Percentiles rank a stretch among this genome's conserved stretches.
These are phyloP conservation scores for Zeugodacus cucurbitae DNA, from an alignment of 1,140 invertebrate species.

Conservation along the genomic window DNA sequence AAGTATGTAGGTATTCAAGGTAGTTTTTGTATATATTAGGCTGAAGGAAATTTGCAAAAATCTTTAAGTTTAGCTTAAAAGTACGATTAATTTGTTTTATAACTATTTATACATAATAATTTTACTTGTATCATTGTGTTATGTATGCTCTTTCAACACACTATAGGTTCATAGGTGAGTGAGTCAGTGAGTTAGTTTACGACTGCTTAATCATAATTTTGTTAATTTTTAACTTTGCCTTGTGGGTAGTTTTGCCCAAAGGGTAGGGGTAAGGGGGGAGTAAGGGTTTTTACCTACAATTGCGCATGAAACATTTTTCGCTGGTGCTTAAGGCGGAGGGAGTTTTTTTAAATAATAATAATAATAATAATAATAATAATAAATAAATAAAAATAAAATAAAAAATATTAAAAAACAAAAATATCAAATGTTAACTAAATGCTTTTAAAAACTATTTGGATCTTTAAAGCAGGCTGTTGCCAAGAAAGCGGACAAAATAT, in stretches of 20 bases:
- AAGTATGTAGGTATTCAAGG: not conserved
- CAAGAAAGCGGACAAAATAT: no score
- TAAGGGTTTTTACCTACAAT: not conserved
- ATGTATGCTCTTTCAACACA: not conserved
- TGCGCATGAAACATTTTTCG: conserved; percentile 26
- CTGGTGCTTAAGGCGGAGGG: not conserved
- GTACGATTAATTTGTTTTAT: not conserved
- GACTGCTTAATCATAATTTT: not conserved
- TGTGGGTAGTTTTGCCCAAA: not conserved
- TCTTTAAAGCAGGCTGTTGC: no score
- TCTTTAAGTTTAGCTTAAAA: conserved; percentile 15
- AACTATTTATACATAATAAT: not conserved
- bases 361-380: not conserved
- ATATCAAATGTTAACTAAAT: no score
- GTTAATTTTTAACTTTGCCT: not conserved
- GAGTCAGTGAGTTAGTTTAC: not conserved
- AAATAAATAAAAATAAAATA: no score
- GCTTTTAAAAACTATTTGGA: not conserved
- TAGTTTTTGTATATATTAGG: not conserved
- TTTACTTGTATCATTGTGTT: not conserved
- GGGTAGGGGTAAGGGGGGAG: no score
- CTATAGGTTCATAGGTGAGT: not conserved
- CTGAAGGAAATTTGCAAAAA: conserved; percentile 23
- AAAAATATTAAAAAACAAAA: no score
- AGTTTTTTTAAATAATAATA: not conserved